Evolutionary conservation across 2,888 invertebrate genomes (phyloP).

Genomic region (Eledona agricola): DNA sequence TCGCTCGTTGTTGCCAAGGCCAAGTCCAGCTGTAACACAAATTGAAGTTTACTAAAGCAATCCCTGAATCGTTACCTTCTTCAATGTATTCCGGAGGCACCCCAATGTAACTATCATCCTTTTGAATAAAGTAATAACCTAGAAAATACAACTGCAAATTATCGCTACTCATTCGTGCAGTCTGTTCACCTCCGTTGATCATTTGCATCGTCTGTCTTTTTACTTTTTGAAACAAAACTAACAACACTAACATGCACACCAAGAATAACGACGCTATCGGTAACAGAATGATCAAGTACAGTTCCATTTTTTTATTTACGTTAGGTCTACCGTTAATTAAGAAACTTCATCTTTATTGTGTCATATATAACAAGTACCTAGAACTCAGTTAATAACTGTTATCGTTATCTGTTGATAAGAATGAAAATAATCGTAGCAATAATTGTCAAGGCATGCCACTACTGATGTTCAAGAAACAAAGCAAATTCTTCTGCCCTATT

Average conservation of each 20-base stretch:
- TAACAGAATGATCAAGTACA: constrained; percentile 31
- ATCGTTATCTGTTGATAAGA: constrained; percentile 22
- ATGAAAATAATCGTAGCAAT: constrained; percentile 6
- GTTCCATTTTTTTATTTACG: constrained; percentile 27
- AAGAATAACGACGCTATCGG: constrained; percentile 34
- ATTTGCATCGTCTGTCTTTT: constrained; percentile 31
- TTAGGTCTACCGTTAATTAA: constrained; percentile 4
- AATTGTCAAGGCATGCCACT: too few relatives aligned
- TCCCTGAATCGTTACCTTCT: constrained; percentile 13
- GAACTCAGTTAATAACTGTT: constrained; percentile 9
- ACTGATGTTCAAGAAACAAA: too few relatives aligned
- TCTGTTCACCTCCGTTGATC: constrained; percentile 30
- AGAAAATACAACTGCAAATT: constrained; percentile 4
- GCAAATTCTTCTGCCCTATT: too few relatives aligned
- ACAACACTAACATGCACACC: constrained; percentile 30
- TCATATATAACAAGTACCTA: constrained; percentile 7
- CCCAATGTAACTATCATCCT: constrained; percentile 29
- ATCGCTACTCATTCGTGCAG: neutral
- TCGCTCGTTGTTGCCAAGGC: neutral
- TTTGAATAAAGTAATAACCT: constrained; percentile 36
- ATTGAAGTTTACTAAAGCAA: neutral
- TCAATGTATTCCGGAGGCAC: constrained; percentile 34
- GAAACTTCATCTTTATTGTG: constrained; percentile 14
- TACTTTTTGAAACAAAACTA: constrained; percentile 26
- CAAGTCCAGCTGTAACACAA: neutral